Percentiles rank a stretch among this genome's conserved stretches.
These are phyloP conservation scores for Ctenoplectra terminalis DNA, from an alignment of 1,140 invertebrate species.

Conservation along the genomic window DNA sequence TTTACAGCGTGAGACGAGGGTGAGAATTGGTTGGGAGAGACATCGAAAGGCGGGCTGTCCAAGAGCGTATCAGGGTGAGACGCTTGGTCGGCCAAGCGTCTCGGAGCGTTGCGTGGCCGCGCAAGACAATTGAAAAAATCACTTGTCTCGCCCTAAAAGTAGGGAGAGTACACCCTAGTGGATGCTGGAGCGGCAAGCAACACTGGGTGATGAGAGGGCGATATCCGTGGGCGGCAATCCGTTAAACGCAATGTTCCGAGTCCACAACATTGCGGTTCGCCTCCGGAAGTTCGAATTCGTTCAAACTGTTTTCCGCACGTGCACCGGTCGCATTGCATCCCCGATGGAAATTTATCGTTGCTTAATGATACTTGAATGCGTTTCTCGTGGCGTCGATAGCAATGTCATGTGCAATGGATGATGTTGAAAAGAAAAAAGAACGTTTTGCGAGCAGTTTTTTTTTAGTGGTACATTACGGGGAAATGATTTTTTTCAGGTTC, in stretches of 20 bases:
- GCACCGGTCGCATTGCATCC: conserved; percentile 10
- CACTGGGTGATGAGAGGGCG: conserved; percentile 65
- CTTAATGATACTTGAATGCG: not conserved
- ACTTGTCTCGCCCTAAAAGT: conserved; percentile 80
- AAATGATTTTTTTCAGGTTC: conserved; percentile 84
- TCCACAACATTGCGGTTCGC: conserved; percentile 60
- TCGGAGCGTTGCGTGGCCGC: conserved; percentile 63
- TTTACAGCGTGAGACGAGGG: conserved; percentile 47
- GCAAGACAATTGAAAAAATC: conserved; percentile 82
- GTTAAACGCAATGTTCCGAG: conserved; percentile 79
- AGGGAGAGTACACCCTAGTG: conserved; percentile 46
- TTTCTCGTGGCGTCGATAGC: not conserved
- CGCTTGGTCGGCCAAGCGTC: conserved; percentile 80
- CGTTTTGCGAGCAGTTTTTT: not conserved
- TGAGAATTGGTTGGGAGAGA: conserved; percentile 29
- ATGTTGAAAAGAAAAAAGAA: not conserved
- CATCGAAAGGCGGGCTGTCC: conserved; percentile 41
- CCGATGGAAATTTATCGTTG: not conserved
- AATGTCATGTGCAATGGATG: not conserved
- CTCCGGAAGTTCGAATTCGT: conserved; percentile 39
- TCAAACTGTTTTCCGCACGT: conserved; percentile 45
- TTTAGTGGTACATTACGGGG: not conserved
- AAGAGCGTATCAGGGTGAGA: conserved; percentile 73
- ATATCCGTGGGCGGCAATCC: conserved; percentile 68
- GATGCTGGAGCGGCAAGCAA: conserved; percentile 56